These are phyloP conservation scores for Aphidius ervi DNA, from an alignment of 1,140 invertebrate genomes.

Conservation along the genomic window DNA sequence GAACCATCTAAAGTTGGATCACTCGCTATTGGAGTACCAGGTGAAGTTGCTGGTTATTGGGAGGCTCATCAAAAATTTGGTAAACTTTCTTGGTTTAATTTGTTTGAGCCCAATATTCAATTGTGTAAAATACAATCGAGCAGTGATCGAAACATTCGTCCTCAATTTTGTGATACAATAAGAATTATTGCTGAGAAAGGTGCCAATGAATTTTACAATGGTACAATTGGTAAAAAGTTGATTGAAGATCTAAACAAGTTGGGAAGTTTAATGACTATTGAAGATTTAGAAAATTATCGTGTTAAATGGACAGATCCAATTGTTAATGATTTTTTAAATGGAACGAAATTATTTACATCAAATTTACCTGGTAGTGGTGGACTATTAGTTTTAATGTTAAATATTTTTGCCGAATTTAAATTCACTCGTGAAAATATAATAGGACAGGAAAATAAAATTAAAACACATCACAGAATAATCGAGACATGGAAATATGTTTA, in stretches of 20 bases:
- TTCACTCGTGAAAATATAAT: neutral
- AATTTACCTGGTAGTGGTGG: slow-evolving; percentile 78
- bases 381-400: slow-evolving; percentile 76
- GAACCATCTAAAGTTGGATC: slow-evolving; percentile 56
- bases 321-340: slow-evolving; percentile 54
- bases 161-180: slow-evolving; percentile 59
- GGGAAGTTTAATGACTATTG: slow-evolving; percentile 68
- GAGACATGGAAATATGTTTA: slow-evolving; percentile 93
- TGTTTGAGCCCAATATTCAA: slow-evolving; percentile 73
- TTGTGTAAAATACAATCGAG: slow-evolving; percentile 54
- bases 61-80: slow-evolving; percentile 78
- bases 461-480: slow-evolving; percentile 75
- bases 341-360: slow-evolving; percentile 64
- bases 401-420: slow-evolving; percentile 60
- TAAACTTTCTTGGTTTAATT: slow-evolving; percentile 72
- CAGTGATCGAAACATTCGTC: too few species aligned
- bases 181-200: slow-evolving; percentile 65
- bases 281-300: slow-evolving; percentile 67
- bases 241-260: slow-evolving; percentile 66
- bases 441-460: too few species aligned
- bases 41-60: slow-evolving; percentile 86
- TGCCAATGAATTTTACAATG: slow-evolving; percentile 75
- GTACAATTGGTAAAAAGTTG: slow-evolving; percentile 64
- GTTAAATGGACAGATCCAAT: slow-evolving; percentile 65
- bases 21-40: slow-evolving; percentile 80